phyloP scores from a whole-genome alignment of 2,113 vertebrate species.

The Lasiurus cinereus region DNA sequence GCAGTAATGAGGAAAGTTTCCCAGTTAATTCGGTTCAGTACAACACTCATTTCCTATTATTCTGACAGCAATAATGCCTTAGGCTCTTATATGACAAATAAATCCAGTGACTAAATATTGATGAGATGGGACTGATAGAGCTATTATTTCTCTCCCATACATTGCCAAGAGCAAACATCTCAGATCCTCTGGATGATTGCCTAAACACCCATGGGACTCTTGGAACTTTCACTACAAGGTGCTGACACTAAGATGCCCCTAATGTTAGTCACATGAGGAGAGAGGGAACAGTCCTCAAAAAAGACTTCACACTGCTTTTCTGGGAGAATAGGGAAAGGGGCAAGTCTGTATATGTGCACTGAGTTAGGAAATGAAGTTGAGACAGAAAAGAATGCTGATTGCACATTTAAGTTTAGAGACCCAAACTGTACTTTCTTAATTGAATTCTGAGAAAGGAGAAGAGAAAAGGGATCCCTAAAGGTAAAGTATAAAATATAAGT shows the following conservation, averaged over 20 bases:
- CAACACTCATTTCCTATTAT: neutral
- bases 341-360: neutral
- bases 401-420: neutral
- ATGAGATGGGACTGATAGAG: neutral
- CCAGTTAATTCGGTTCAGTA: neutral
- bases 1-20: neutral
- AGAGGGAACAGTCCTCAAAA: neutral
- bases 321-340: neutral
- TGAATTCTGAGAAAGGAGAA: constrained; percentile 15
- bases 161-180: neutral
- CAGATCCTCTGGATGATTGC: neutral
- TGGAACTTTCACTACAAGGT: neutral
- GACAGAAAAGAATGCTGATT: neutral
- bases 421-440: neutral
- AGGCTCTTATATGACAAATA: neutral
- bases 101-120: neutral
- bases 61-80: constrained; percentile 23
- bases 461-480: neutral
- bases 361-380: neutral
- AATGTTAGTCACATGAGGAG: neutral
- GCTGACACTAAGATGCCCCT: neutral
- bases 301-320: neutral
- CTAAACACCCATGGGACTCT: neutral
- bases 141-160: constrained; percentile 6
- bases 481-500: neutral